A percentile compares a stretch with the other conserved stretches of the same genome.
phyloP scores from a whole-genome alignment of 2,888 invertebrate species.

The Rhamnusium bicolor region DNA sequence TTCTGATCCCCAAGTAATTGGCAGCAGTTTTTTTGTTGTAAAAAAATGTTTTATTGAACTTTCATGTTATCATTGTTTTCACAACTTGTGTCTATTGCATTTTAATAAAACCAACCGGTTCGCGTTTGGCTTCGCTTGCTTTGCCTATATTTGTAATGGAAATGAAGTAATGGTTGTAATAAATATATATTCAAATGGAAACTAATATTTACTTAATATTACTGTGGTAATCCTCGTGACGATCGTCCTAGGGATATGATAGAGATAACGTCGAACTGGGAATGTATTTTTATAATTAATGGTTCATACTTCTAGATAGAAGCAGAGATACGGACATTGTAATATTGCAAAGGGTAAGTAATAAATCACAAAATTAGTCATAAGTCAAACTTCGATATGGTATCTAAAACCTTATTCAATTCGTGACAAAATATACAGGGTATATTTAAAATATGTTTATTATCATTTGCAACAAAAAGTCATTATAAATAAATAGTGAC shows the following conservation, averaged over 20 bases:
- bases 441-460: neutral
- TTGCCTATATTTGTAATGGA: too few relatives aligned
- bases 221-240: neutral
- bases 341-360: neutral
- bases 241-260: neutral
- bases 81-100: too few relatives aligned
- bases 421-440: neutral
- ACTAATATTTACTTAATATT: neutral
- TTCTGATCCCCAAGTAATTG: too few relatives aligned
- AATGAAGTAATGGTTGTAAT: too few relatives aligned
- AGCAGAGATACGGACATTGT: constrained; percentile 6
- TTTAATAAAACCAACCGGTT: too few relatives aligned
- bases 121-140: too few relatives aligned
- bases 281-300: constrained; percentile 18
- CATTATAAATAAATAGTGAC: too few relatives aligned
- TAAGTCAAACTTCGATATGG: neutral
- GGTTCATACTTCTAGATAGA: neutral
- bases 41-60: too few relatives aligned
- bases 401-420: neutral
- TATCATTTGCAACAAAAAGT: too few relatives aligned
- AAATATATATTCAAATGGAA: too few relatives aligned
- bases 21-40: too few relatives aligned
- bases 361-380: neutral
- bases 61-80: too few relatives aligned
- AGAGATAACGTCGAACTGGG: neutral